These are phyloP conservation scores for Origma solitaria DNA, from an alignment of 2,113 vertebrate genomes.

Conservation along the genomic window DNA sequence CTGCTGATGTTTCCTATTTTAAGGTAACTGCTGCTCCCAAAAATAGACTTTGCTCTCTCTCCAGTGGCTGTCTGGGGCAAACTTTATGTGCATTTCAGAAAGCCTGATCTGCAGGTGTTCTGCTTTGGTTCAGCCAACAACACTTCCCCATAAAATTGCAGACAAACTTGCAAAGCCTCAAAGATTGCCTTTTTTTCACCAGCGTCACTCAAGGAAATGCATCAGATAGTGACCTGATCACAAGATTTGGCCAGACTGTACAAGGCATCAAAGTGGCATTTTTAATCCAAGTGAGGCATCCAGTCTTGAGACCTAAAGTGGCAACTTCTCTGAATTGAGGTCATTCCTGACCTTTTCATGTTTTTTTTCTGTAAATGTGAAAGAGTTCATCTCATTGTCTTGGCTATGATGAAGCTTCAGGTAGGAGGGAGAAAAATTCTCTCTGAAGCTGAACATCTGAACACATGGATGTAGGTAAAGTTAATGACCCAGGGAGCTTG, in stretches of 20 bases:
- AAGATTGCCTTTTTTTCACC: background rate
- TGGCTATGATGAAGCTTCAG: background rate
- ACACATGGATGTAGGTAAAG: background rate
- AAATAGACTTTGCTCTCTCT: background rate
- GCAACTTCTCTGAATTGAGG: background rate
- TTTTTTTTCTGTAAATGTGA: background rate
- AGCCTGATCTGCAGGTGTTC: background rate
- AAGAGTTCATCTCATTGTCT: background rate
- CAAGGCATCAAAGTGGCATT: background rate
- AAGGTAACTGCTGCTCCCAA: background rate
- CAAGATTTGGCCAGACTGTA: background rate
- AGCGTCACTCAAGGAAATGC: background rate
- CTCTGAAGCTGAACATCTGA: background rate
- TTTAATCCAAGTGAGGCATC: background rate
- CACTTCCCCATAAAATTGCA: background rate
- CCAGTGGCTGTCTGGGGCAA: fast-evolving
- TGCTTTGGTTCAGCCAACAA: background rate
- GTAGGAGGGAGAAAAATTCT: background rate
- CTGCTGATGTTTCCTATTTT: background rate
- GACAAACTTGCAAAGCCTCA: background rate
- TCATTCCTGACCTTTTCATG: background rate
- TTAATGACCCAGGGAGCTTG: background rate
- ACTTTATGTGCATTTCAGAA: background rate
- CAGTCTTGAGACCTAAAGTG: background rate
- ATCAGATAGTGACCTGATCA: background rate